phyloP scores from a whole-genome alignment of 2,888 invertebrate species.

The Tiphia femorata region DNA sequence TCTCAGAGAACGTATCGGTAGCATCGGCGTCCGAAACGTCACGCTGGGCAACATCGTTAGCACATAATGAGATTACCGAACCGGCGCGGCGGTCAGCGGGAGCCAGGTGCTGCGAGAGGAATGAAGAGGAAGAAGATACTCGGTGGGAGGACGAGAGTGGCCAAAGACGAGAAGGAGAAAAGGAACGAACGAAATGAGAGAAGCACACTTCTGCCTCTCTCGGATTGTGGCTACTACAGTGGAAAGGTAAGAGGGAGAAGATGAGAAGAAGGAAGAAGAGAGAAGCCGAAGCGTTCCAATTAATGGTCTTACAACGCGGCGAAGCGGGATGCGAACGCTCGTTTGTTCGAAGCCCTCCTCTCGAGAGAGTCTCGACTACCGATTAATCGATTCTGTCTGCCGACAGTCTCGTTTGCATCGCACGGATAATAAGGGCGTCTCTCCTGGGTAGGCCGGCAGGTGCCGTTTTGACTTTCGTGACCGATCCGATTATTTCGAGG shows the following conservation, averaged over 20 bases:
- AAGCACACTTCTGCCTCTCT: conserved; percentile 19
- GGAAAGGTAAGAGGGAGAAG: too few species aligned
- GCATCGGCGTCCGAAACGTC: conserved; percentile 40
- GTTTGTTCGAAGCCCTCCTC: too few species aligned
- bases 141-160: conserved; percentile 13
- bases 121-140: too few species aligned
- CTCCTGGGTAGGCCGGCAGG: too few species aligned
- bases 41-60: conserved; percentile 53
- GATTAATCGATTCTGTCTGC: conserved; percentile 21
- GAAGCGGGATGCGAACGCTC: conserved; percentile 18
- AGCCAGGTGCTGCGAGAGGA: conserved; percentile 16
- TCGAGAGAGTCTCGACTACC: conserved; percentile 11
- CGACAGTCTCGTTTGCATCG: conserved; percentile 4
- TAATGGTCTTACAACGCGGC: conserved; percentile 22
- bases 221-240: neutral
- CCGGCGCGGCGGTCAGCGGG: conserved; percentile 19
- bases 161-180: conserved; percentile 20
- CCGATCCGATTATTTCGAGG: too few species aligned
- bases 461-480: too few species aligned
- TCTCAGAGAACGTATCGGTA: conserved; percentile 21
- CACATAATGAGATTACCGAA: conserved; percentile 55
- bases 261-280: conserved; percentile 26
- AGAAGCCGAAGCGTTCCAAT: conserved; percentile 29
- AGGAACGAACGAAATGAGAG: conserved; percentile 6
- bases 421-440: too few species aligned